Conservation (phyloP, 2,888 invertebrate genomes). For the Ennomos erosarius region DNA sequence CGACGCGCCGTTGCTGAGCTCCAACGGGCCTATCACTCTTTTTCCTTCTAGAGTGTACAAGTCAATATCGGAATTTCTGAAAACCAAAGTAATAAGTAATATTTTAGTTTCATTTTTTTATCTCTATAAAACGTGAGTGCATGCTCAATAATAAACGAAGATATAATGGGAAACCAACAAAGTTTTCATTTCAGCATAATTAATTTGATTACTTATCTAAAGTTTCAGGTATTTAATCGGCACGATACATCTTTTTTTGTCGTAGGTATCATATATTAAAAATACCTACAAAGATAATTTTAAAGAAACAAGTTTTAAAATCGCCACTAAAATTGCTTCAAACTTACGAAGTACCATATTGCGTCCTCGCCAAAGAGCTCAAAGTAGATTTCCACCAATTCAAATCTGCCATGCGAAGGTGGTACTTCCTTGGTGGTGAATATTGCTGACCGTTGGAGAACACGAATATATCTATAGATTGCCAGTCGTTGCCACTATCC, state of each 20-base stretch:
- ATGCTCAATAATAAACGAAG: no score
- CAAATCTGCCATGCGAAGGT: constrained; percentile 58
- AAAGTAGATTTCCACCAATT: constrained; percentile 62
- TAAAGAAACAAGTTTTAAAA: background rate
- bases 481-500: constrained; percentile 43
- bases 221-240: no score
- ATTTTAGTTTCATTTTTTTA: no score
- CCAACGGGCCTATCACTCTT: constrained; percentile 56
- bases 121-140: no score
- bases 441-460: constrained; percentile 71
- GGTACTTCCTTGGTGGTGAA: constrained; percentile 74
- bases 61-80: constrained; percentile 59
- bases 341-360: constrained; percentile 65
- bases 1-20: constrained; percentile 57
- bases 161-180: no score
- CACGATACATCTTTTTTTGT: no score
- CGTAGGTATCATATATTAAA: no score
- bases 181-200: no score
- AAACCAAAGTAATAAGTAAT: background rate
- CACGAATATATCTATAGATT: constrained; percentile 65
- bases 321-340: background rate
- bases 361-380: constrained; percentile 58
- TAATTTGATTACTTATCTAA: no score
- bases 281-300: no score
- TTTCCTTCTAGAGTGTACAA: constrained; percentile 64